Evolutionary conservation across 2,113 vertebrate genomes (phyloP).

Genomic region (Kryptolebias marmoratus): DNA sequence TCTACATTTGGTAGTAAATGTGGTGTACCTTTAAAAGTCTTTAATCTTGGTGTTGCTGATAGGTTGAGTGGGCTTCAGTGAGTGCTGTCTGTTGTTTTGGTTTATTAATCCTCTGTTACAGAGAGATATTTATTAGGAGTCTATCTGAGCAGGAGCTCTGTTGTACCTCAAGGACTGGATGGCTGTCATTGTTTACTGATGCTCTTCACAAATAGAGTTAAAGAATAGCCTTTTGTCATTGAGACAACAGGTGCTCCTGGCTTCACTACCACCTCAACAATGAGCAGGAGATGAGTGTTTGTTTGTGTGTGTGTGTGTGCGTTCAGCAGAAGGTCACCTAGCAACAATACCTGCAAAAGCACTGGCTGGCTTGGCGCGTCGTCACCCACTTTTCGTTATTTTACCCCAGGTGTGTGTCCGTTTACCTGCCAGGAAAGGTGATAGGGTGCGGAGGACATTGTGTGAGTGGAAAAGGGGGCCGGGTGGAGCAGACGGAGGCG

Average conservation of each 20-base stretch:
- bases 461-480: constrained; percentile 45
- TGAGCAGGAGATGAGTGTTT: constrained; percentile 26
- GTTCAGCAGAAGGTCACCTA: constrained; percentile 52
- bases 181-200: constrained; percentile 36
- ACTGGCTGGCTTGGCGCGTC: constrained; percentile 18
- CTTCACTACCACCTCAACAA: constrained; percentile 42
- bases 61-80: background rate
- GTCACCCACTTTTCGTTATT: constrained; percentile 51
- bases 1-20: background rate
- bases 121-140: constrained; percentile 5
- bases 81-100: constrained; percentile 3
- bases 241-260: constrained; percentile 70
- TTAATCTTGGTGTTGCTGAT: background rate
- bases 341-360: constrained; percentile 59
- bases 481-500: constrained; percentile 36
- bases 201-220: constrained; percentile 21
- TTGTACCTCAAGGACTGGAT: constrained; percentile 8
- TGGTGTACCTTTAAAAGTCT: background rate
- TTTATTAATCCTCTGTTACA: constrained; percentile 13
- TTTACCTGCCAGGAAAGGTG: constrained; percentile 62
- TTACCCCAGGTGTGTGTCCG: constrained; percentile 60
- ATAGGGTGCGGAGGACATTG: constrained; percentile 52
- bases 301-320: background rate
- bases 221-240: constrained; percentile 58
- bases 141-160: constrained; percentile 18